Evolutionary conservation across 2,888 invertebrate genomes (phyloP), one percentile per base, ranked within the genome.

Genomic region (Andrena hattorfiana): DNA sequence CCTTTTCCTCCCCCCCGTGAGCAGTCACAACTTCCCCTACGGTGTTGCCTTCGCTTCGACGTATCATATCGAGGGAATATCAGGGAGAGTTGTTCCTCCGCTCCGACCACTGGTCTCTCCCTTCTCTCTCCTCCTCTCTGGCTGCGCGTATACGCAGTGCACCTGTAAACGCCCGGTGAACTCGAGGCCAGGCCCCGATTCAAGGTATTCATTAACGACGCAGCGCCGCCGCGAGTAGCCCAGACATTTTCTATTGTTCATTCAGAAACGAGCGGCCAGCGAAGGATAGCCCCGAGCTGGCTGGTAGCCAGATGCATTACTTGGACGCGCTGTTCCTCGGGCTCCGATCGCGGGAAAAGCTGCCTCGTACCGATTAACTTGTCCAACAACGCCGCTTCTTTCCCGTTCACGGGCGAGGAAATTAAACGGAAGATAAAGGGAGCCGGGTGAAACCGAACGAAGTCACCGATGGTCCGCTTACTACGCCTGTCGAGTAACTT

Each of bases 171-270:
- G 86, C 86, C 84, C 86, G 87, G 80, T 82, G 86, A 84, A 87
- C 87, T 87, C 87, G 87, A 87, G 87, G 87, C 87, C 88, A 87
- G 88, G 71, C 86, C 56, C 56, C 83, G 87, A 87, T 87, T 87
- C 87, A 88, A 87, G 85, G 86, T 87, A 87, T 88, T 87, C 88
- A 87, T 87, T 87, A 87, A 87, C 81, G 85, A 87, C 86, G 86
- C 75, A 71, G 78, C 85, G 77, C 74, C 77, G 83, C 85, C 87
- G 82, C 87, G 84, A 83, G 85, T 83, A 78, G 85, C 67, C 42
- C 87, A 83, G 88, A 88, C 89, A 88, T 88, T 85, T 88, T 87
- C 88, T 87, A 88, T 88, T 88, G 88, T 88, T 84, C 88, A 88
- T 88, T 88, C 89, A 88, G 88, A 88, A 88, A 88, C 80, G 64